Evolutionary conservation across 2,888 invertebrate species (phyloP), one percentile per base, ranked within the genome.

Genomic region (Clitarchus hookeri): DNA sequence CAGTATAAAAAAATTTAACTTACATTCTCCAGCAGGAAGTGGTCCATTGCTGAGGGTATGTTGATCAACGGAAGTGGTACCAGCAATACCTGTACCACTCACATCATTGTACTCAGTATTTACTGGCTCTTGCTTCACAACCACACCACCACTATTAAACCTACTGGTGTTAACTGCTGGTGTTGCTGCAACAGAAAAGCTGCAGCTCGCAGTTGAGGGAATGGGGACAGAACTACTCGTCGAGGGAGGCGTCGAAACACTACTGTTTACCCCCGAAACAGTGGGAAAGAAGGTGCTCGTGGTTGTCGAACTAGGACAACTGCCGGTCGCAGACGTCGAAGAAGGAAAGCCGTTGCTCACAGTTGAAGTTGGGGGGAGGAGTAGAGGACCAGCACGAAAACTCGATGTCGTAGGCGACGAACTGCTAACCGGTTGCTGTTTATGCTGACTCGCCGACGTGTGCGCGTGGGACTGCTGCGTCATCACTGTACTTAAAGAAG

Each of bases 1-100:
- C 36, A 36, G 36, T 36, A 36, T 36, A 36, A 36, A 36, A 4
- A 36, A 36, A 84, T 4, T 23, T 9, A 79, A 87, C 87, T 87
- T 86, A 87, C 87, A 83, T 87, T 87, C 87, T 80, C 65, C 65
- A 65, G 87, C 77, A 65, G 87, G 78, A 80, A 84, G 44, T 53
- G 87, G 87, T 85, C 87, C 87, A 84, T 87, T 87, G 84, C 86
- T 86, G 53, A 87, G 83, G 53, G 82, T 83, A 54, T 86, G 86
- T 79, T 84, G n/a, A 53, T 82, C 85, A 26, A 27, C 54, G 77
- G 27, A 54, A 86, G 44, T 84, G n/a, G 83, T 27, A 53, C 86
- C 84, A 80, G 36, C 82, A 83, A 83, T 44, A 48, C 48, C 65
- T 85, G 85, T 83, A 54, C 53, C 84, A 79, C 80, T 83, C 27